phyloP scores from a whole-genome alignment of 2,113 vertebrate species.

The Tauraco erythrolophus region DNA sequence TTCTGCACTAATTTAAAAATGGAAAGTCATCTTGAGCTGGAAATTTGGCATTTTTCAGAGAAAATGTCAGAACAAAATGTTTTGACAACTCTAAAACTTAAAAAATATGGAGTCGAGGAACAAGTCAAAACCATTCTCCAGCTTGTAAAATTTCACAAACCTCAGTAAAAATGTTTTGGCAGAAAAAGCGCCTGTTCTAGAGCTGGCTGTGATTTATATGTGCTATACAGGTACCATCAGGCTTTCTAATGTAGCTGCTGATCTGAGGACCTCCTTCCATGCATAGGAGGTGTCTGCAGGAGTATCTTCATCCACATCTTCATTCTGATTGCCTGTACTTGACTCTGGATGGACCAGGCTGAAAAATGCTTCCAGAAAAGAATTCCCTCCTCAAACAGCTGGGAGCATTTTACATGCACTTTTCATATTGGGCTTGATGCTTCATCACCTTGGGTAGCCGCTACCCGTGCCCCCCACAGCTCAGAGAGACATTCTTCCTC shows the following conservation, averaged over 20 bases:
- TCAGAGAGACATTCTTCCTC: neutral
- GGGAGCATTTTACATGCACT: neutral
- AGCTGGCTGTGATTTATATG: neutral
- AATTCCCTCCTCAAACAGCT: neutral
- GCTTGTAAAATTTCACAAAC: neutral
- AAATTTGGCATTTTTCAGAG: conserved; percentile 51
- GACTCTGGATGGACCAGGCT: neutral
- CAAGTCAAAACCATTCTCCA: neutral
- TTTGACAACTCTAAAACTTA: conserved; percentile 42
- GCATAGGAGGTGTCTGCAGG: neutral
- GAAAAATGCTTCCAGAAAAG: neutral
- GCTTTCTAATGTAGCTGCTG: neutral
- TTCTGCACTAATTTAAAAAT: conserved; percentile 15
- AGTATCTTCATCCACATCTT: neutral
- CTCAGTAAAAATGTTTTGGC: neutral
- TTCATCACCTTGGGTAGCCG: neutral
- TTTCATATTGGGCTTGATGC: neutral
- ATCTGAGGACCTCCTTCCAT: neutral
- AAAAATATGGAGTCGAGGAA: conserved; percentile 4
- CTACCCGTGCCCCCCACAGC: neutral
- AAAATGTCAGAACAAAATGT: conserved; percentile 57
- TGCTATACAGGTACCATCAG: neutral
- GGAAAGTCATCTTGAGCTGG: neutral
- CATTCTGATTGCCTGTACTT: neutral
- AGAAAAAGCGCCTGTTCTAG: neutral